A percentile compares a stretch with the other conserved stretches of the same genome.
Evolutionary conservation across 1,140 invertebrate species (phyloP).

Genomic region (Drosophila melanica): DNA sequence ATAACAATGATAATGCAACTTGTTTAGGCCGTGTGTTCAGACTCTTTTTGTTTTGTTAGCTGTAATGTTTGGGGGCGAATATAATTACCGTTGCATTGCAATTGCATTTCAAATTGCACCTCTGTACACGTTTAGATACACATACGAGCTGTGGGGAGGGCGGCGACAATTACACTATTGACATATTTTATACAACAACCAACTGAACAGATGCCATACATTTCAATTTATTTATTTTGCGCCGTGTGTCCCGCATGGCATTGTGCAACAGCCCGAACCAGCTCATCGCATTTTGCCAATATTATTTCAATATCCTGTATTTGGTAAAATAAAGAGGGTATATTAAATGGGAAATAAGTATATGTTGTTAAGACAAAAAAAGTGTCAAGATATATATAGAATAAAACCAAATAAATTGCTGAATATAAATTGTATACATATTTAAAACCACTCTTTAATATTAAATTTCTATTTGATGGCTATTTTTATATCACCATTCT

Average conservation of each 20-base stretch:
- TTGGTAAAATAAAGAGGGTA: neutral
- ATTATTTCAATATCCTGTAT: constrained; percentile 3
- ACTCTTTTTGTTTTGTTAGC: constrained; percentile 32
- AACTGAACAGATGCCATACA: constrained; percentile 31
- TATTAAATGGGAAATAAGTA: too few species aligned
- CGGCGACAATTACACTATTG: constrained; percentile 40
- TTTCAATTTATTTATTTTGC: constrained; percentile 29
- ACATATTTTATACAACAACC: constrained; percentile 43
- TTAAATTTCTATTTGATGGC: too few species aligned
- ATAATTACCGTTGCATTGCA: constrained; percentile 29
- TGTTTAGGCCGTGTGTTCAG: constrained; percentile 19
- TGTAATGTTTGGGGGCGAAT: constrained; percentile 6
- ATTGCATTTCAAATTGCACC: constrained; percentile 12
- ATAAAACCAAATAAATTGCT: too few species aligned
- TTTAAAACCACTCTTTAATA: too few species aligned
- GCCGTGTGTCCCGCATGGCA: neutral
- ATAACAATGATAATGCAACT: constrained; percentile 25
- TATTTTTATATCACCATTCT: too few species aligned
- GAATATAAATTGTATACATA: too few species aligned
- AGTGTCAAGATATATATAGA: too few species aligned
- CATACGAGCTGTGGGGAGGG: neutral
- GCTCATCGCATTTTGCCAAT: neutral
- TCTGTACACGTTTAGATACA: constrained; percentile 25
- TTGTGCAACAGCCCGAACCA: neutral
- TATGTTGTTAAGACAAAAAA: too few species aligned